Evolutionary conservation across 2,113 vertebrate species (phyloP).

Genomic region (Blennius ocellaris): DNA sequence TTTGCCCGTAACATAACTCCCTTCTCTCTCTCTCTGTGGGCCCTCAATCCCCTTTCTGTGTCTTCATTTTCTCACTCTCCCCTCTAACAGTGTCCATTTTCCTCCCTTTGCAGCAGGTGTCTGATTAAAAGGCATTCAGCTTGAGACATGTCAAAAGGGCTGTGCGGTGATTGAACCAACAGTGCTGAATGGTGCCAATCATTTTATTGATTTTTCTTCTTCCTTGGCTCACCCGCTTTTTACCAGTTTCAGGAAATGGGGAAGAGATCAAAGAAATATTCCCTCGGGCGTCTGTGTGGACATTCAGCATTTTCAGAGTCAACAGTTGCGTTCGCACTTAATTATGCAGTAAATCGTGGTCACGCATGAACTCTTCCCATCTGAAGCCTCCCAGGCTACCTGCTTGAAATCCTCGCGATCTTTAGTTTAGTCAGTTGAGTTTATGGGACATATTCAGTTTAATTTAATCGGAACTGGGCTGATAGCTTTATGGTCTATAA

Average conservation of each 20-base stretch:
- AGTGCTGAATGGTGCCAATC: constrained; percentile 27
- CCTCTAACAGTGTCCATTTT: neutral
- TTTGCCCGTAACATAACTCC: constrained; percentile 31
- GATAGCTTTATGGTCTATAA: too few relatives aligned
- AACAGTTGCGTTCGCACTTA: neutral
- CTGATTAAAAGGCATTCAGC: constrained; percentile 31
- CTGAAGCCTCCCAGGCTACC: neutral
- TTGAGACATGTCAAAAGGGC: constrained; percentile 23
- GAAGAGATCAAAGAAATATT: neutral
- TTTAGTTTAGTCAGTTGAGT: too few relatives aligned
- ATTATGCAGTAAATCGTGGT: constrained; percentile 6
- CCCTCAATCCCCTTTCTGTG: constrained; percentile 16
- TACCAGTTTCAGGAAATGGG: neutral
- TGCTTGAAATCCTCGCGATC: too few relatives aligned
- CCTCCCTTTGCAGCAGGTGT: constrained; percentile 33
- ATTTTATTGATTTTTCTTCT: constrained; percentile 43
- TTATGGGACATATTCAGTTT: too few relatives aligned
- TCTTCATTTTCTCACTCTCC: constrained; percentile 33
- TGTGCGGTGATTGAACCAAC: constrained; percentile 19
- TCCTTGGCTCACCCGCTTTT: constrained; percentile 4
- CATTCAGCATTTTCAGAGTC: neutral
- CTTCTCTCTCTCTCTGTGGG: neutral
- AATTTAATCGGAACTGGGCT: too few relatives aligned
- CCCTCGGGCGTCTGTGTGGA: neutral
- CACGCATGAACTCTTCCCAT: neutral